Base-by-base conservation (phyloP, 2,113 vertebrate species). In the Macaca mulatta region DNA sequence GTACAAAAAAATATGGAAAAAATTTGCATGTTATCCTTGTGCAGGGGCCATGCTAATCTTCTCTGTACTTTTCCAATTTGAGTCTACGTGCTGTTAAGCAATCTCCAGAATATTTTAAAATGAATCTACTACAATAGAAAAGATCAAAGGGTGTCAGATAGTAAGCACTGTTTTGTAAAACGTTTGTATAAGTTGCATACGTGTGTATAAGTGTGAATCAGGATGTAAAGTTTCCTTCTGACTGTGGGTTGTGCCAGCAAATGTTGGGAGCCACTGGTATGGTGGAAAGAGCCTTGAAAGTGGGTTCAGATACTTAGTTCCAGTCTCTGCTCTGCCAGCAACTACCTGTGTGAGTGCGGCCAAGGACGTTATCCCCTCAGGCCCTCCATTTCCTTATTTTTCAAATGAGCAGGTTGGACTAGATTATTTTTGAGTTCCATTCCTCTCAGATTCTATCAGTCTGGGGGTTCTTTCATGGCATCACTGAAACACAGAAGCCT, bases 41-140 rank as follows among this genome's bases (percentile, higher is more conserved):
- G 50, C 50, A 67, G 57, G 35, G 45, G 27, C 25, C 70, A 48
- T 81, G 77, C 40, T 91, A 89, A 61, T 94, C 74, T 88, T 92
- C 13, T 85, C 86, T 96, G 86, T 82, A 90, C 94, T 92, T 20
- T 93, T 96, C n/a, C 22, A 82, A 35, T 87, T 92, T 84, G 95
- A 96, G 79, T 55, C 22, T 57, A 74, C 32, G 59, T 82, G 91
- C 78, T 97, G 74, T 69, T 91, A 87, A 80, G 57, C 79, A 80
- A 78, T 85, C 43, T 93, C 64, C 17, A 84, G 90, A 87, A 86
- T 87, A 92, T 75, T 92, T 92, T 82, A 67, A 92, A 86, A 22
- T 74, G 55, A 96, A 90, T 40, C 55, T 77, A 74, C 13, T 27
- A 8, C 8, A 52, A 50, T 79, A 77, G 77, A 83, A 96, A 94